These are phyloP conservation scores for Falcunculus frontatus DNA, from an alignment of 2,113 vertebrate genomes.

Conservation along the genomic window DNA sequence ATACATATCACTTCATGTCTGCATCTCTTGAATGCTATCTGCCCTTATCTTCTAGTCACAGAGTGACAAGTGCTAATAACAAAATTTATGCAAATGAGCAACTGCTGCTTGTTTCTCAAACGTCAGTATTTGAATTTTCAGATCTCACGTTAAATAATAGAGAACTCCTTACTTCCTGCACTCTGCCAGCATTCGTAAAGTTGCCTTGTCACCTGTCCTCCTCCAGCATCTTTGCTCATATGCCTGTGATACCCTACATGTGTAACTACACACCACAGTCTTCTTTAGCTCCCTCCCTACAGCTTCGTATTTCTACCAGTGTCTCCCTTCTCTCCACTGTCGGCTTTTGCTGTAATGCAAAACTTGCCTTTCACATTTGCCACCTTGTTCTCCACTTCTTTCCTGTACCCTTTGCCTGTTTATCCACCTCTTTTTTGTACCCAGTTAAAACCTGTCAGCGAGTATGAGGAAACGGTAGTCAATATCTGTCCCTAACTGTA, in stretches of 20 bases:
- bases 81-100: conserved; percentile 35
- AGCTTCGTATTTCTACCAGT: not conserved
- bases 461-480: not conserved
- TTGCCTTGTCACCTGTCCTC: not conserved
- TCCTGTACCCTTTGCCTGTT: not conserved
- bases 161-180: not conserved
- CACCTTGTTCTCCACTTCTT: not conserved
- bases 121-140: not conserved
- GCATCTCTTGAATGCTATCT: not conserved
- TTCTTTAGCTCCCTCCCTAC: not conserved
- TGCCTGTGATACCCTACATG: not conserved
- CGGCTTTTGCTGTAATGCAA: not conserved
- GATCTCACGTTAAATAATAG: not conserved
- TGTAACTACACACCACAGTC: not conserved
- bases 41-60: conserved; percentile 20
- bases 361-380: not conserved
- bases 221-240: not conserved
- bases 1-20: not conserved
- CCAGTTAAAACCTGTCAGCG: not conserved
- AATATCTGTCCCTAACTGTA: not conserved
- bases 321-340: not conserved
- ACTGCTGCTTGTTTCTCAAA: conserved; percentile 19
- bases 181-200: not conserved
- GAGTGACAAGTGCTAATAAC: conserved; percentile 56
- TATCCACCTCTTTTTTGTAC: not conserved